These are phyloP conservation scores for Drosophila obscura DNA, from an alignment of 1,140 invertebrate genomes.

Conservation along the genomic window DNA sequence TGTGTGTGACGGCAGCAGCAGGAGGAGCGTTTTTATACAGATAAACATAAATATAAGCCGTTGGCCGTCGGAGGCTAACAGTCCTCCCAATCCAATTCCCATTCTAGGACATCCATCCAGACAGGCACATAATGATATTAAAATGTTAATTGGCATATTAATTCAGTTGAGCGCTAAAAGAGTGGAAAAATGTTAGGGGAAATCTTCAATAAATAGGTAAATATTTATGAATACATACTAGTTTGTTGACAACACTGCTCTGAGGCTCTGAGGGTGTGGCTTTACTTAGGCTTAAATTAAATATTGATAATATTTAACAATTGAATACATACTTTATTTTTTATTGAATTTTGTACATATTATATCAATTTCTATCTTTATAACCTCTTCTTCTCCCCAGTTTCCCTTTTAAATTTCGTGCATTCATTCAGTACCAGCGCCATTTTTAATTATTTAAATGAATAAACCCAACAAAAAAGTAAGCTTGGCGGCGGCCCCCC, in stretches of 20 bases:
- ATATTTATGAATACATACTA: no score
- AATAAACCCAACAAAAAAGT: slow-evolving; percentile 51
- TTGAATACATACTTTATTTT: slow-evolving; percentile 3
- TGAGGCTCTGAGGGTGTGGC: no score
- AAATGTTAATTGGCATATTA: slow-evolving; percentile 79
- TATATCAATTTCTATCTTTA: no score
- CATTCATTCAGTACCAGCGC: slow-evolving; percentile 39
- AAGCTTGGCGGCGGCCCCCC: slow-evolving; percentile 10
- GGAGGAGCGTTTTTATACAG: slow-evolving; percentile 50
- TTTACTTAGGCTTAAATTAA: no score
- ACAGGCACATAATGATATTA: slow-evolving; percentile 72
- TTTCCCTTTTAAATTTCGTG: slow-evolving; percentile 36
- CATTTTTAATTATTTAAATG: slow-evolving; percentile 71
- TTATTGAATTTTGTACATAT: no score
- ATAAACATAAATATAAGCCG: slow-evolving; percentile 58
- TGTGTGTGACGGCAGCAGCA: slow-evolving; percentile 10
- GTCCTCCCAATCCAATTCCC: background rate
- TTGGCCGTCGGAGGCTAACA: slow-evolving; percentile 40
- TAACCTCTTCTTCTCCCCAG: background rate
- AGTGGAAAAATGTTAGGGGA: background rate
- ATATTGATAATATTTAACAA: background rate
- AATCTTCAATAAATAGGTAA: background rate
- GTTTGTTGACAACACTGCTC: no score
- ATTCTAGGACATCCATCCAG: slow-evolving; percentile 1
- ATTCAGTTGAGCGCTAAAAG: slow-evolving; percentile 63